Base-by-base conservation (phyloP, 1,140 invertebrate genomes). In the Solenopsis fugax region DNA sequence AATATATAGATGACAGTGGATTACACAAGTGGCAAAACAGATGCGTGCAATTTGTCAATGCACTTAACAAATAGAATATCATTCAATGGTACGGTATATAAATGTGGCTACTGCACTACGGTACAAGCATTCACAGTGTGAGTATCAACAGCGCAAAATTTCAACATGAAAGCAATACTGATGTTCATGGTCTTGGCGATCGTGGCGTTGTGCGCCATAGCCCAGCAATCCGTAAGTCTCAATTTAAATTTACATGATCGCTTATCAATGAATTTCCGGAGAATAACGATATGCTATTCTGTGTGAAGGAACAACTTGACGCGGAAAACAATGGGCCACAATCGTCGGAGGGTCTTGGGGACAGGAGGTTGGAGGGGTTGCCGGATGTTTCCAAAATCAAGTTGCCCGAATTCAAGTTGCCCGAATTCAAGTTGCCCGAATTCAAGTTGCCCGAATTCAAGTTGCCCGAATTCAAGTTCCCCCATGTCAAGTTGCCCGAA, bases 141-240 rank as follows among this genome's bases (percentile, higher is more conserved):
- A 58, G 34, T n/a, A 67, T 18, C 52, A 10, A 1, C 13, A 16
- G 2, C 13, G 12, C 3, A 72, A 72, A 12, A 72, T 48, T 73
- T 18, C 69, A 89, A 60, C 60, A 91, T 91, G 90, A 60, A 5
- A 7, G 0, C 13, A 7, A 24, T 60, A 72, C 9, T 88, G 41
- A 54, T 92, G 56, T 89, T 52, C 62, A 13, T 94, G 13, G 50
- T 65, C 29, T 50, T 93, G 58, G 71, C 78, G 10, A 12, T 91
- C 69, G 86, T 91, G 80, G 82, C 90, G 69, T n/a, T n/a, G n/a
- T 89, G 52, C 48, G 85, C 84, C 65, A 72, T 89, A 65, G 76
- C 88, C 75, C 45, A 85, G 29, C 45, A 45, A 29, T 73, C 52
- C 6, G 87, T 88, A 75, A 88, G 84, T 65, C 0, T 52, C 24